Evolutionary conservation across 1,140 invertebrate genomes (phyloP).

Genomic region (Nymphalis io): DNA sequence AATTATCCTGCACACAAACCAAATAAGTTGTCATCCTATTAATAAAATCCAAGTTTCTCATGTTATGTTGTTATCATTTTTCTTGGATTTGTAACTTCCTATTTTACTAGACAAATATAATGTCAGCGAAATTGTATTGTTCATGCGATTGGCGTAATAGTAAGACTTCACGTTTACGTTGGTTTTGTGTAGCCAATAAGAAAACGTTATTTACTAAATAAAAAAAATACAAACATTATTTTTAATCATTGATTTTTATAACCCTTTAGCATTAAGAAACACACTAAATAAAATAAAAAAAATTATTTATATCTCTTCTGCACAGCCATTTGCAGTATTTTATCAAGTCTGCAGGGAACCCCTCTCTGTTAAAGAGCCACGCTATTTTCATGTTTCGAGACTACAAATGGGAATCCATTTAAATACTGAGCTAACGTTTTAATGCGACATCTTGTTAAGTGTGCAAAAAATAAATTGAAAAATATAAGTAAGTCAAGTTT

Average conservation of each 20-base stretch:
- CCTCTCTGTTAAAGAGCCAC: slow-evolving; percentile 78
- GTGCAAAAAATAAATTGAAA: slow-evolving; percentile 18
- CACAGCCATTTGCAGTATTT: slow-evolving; percentile 30
- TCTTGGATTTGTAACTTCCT: too few relatives aligned
- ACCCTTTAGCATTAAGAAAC: background rate
- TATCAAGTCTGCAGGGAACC: slow-evolving; percentile 56
- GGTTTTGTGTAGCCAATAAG: too few relatives aligned
- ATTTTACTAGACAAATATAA: too few relatives aligned
- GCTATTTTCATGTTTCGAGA: slow-evolving; percentile 81
- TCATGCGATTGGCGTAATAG: too few relatives aligned
- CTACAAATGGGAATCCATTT: slow-evolving; percentile 82
- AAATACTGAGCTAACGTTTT: slow-evolving; percentile 81
- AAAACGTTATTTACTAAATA: too few relatives aligned
- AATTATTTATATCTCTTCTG: slow-evolving; percentile 10
- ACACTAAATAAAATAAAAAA: background rate
- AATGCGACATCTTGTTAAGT: slow-evolving; percentile 54
- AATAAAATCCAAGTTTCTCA: too few relatives aligned
- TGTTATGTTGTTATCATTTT: too few relatives aligned
- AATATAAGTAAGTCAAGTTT: background rate
- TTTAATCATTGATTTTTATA: background rate
- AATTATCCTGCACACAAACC: too few relatives aligned
- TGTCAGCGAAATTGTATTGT: too few relatives aligned
- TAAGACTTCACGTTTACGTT: too few relatives aligned
- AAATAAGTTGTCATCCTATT: too few relatives aligned
- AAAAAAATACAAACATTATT: too few relatives aligned